Evolutionary conservation across 2,113 vertebrate species (phyloP), one percentile per base, ranked within the genome.

Genomic region (Trogon surrucura): DNA sequence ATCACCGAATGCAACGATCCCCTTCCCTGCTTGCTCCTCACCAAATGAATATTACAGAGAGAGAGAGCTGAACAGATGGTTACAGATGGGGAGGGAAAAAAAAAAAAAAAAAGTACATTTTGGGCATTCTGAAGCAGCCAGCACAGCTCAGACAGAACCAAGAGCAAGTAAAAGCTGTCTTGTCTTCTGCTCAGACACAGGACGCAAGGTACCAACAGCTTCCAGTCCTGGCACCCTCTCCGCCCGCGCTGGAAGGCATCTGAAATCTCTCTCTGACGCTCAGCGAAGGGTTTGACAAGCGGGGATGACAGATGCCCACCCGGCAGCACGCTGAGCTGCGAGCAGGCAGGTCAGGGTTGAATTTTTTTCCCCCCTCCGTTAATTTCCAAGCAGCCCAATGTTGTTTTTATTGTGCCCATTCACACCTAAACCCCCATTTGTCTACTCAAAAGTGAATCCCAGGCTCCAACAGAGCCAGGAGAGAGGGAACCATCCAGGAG

Each of bases 381-480:
- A 5, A 17, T 54, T 92, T 36, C 84, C 77, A 47, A 83, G 27
- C 1, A 80, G 70, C 56, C 30, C 15, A 1, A 4, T 0, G 88
- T 60, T 96, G 88, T 85, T 88, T 88, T 89, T 91, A 73, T 48
- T 34, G n/a, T 83, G 51, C 66, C 67, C 69, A 48, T 82, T 88
- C 81, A 71, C 85, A 85, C 70, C 83, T 82, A 93, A 93, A 93
- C 91, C 88, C 72, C 86, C 73, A 93, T 91, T 67, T 5, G 4
- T 9, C 56, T n/a, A 18, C 20, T 89, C 56, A 62, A 7, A 36
- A 54, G 32, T 5, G 0, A 19, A 83, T 2, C 51, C 3, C 1
- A 38, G 45, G 47, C 73, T 61, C 77, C 50, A 65, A 69, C 0
- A 1, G 38, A 70, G 38, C 47, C 4, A 13, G 56, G 25, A 29